Evolutionary conservation across 1,140 invertebrate genomes (phyloP), one percentile per base, ranked within the genome.

Genomic region (Bombus superbus): DNA sequence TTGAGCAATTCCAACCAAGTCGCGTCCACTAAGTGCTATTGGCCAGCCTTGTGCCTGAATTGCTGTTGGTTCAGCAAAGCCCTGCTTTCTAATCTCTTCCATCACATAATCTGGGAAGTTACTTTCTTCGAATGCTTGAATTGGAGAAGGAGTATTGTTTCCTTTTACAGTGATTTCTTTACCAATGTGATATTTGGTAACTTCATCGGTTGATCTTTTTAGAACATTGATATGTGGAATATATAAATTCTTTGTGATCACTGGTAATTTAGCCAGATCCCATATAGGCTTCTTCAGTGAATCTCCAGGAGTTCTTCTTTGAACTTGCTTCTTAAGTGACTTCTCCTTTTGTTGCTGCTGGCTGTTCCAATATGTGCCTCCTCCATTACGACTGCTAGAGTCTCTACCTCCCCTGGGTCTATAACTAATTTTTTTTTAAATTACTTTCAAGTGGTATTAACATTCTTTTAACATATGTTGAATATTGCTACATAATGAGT

Each of bases 1-100:
- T 94, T 99, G 98, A 40, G 99, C 99, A 93, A 99, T 99, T 40
- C 98, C 99, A 76, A 98, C 98, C 96, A 99, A 97, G 95, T 99
- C 98, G 85, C 97, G 96, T 35, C 98, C 99, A 93, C 97, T 98
- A 6, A 99, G 95, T 89, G 98, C 98, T 92, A 99, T 98, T 62
- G 98, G 98, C 98, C 98, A 99, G 59, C 98, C 98, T 94, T 98
- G 97, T 64, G 97, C 96, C 94, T 98, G 98, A 91, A 98, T 99
- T 38, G 98, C 97, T 86, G 98, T 99, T 15, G 98, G 98, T 89
- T 97, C 97, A 86, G 96, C 95, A 95, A 98, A 99, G 44, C 97
- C 97, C 92, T 98, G 97, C 90, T 98, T 98, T 87, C 97, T 96
- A 80, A 98, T 97, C 88, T 97, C 97, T 68, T 96, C 96, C 95